Percentiles rank a stretch among this genome's conserved stretches.
Evolutionary conservation across 92 coral and sea anemone species (phyloP).

Genomic region (Hydrozoanthus gracilis): DNA sequence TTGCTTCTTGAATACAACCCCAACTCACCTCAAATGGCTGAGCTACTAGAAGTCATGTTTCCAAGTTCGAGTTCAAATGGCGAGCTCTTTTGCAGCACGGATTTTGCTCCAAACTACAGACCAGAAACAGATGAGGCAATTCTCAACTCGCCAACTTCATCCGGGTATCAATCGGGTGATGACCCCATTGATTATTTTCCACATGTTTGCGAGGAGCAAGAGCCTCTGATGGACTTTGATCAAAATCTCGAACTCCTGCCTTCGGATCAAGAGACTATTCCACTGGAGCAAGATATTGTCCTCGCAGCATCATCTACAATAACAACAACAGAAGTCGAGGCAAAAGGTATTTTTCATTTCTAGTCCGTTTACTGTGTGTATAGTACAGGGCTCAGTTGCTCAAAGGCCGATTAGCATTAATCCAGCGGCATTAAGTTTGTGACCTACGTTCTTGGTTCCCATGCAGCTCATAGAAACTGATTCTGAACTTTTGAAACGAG

Average conservation of each 20-base stretch:
- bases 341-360: slow-evolving; percentile 25
- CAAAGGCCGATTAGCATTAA: no score
- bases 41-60: not conserved
- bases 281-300: not conserved
- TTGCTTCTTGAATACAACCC: not conserved
- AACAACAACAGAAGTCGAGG: not conserved
- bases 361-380: not conserved
- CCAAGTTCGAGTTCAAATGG: not conserved
- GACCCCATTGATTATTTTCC: not conserved
- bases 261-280: not conserved
- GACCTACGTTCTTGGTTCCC: no score
- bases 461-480: no score
- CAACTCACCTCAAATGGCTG: not conserved
- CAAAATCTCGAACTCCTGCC: not conserved
- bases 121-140: not conserved
- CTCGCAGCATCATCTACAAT: slow-evolving; percentile 3
- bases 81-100: slow-evolving; percentile 5
- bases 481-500: no score
- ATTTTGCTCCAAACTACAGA: not conserved
- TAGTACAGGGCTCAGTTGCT: no score
- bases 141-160: slow-evolving; percentile 26
- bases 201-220: not conserved
- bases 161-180: slow-evolving; percentile 37
- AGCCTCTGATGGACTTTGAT: not conserved
- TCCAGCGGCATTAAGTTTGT: no score